A percentile compares a stretch with the other conserved stretches of the same genome.
Evolutionary conservation across 2,113 vertebrate genomes (phyloP).

Genomic region (Cochlearius cochlearius): DNA sequence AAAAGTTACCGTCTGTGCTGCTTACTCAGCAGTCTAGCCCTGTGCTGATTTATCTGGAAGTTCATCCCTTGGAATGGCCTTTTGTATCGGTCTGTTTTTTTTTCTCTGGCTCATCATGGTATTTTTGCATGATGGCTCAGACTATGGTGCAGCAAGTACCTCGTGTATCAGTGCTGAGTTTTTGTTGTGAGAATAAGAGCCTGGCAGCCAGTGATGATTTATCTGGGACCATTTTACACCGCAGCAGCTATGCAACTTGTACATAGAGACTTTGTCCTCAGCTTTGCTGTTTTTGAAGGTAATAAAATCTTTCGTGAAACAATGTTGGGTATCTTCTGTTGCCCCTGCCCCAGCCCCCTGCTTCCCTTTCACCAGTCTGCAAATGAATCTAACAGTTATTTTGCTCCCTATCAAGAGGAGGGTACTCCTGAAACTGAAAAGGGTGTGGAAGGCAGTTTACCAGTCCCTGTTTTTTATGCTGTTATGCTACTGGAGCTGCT

Average conservation of each 20-base stretch:
- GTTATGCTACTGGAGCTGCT: not conserved
- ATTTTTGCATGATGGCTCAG: not conserved
- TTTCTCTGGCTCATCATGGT: not conserved
- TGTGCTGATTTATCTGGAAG: no score
- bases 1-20: not conserved
- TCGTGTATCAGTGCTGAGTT: not conserved
- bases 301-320: not conserved
- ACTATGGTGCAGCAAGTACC: not conserved
- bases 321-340: not conserved
- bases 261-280: not conserved
- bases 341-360: no score
- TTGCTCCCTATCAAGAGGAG: not conserved
- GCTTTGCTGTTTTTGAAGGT: not conserved
- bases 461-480: not conserved
- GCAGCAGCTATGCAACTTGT: not conserved
- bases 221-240: not conserved
- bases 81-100: not conserved
- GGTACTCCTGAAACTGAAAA: not conserved
- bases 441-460: not conserved
- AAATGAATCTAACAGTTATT: not conserved
- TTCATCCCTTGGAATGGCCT: not conserved
- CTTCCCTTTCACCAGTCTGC: not conserved
- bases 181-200: not conserved
- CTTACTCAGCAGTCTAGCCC: no score
- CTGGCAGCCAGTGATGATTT: not conserved